phyloP scores from a whole-genome alignment of 2,113 vertebrate species.

The Ceratotherium simum region DNA sequence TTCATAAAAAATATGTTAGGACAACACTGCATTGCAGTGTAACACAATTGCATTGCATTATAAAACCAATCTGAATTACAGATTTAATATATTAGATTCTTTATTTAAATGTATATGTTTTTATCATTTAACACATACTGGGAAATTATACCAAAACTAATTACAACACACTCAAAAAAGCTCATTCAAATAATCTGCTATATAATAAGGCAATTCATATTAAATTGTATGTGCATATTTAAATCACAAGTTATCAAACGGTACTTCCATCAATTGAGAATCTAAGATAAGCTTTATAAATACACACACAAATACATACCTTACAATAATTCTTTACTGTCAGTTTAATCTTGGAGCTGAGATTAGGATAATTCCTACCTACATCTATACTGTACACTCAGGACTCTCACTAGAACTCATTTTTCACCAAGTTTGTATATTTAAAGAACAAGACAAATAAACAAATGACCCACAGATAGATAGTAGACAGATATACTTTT shows the following conservation, averaged over 20 bases:
- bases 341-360: background rate
- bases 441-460: background rate
- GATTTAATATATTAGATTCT: background rate
- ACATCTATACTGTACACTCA: background rate
- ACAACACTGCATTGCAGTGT: background rate
- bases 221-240: background rate
- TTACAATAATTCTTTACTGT: background rate
- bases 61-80: background rate
- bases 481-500: background rate
- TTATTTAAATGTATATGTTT: background rate
- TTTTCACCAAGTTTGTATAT: background rate
- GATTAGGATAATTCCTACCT: background rate
- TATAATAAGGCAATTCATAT: background rate
- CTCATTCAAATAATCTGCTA: background rate
- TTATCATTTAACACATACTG: background rate
- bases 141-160: background rate
- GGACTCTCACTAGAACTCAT: background rate
- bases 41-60: rapidly evolving
- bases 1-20: background rate
- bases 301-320: background rate
- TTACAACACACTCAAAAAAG: background rate
- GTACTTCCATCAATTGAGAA: background rate
- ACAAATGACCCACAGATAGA: background rate
- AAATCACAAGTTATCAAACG: background rate
- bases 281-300: background rate